A percentile compares a stretch with the other conserved stretches of the same genome.
These are phyloP conservation scores for Willisornis vidua DNA, from an alignment of 2,113 vertebrate genomes.

Conservation along the genomic window DNA sequence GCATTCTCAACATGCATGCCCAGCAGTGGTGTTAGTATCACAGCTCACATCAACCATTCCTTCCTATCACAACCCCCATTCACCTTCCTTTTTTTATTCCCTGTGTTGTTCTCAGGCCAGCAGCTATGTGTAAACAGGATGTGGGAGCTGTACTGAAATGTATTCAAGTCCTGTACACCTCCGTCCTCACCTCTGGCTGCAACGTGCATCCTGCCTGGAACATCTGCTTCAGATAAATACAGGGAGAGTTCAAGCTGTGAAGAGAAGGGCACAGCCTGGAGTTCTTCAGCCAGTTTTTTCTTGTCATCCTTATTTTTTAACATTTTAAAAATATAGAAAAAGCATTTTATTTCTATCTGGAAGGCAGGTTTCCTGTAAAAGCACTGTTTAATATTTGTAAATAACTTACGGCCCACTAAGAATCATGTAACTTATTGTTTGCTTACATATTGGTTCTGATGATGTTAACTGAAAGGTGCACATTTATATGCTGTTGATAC, in stretches of 20 bases:
- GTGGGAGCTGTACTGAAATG: slow-evolving; percentile 34
- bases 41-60: not conserved
- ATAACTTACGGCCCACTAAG: not conserved
- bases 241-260: not conserved
- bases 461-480: not conserved
- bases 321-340: not conserved
- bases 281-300: not conserved
- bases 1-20: accelerated
- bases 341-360: not conserved
- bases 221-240: slow-evolving; percentile 63
- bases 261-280: not conserved
- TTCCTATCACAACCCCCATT: not conserved
- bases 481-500: not conserved
- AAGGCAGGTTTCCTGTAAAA: not conserved
- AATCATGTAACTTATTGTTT: not conserved
- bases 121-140: slow-evolving; percentile 58
- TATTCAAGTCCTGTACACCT: slow-evolving; percentile 27
- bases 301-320: not conserved
- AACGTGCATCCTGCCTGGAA: slow-evolving; percentile 19
- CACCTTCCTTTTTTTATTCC: not conserved
- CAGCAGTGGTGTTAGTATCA: not conserved
- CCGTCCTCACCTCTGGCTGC: slow-evolving; percentile 51
- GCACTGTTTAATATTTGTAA: not conserved
- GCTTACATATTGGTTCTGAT: not conserved
- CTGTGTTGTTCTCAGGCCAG: not conserved